phyloP scores from a whole-genome alignment of 2,113 vertebrate species.

The Phaetusa simplex region DNA sequence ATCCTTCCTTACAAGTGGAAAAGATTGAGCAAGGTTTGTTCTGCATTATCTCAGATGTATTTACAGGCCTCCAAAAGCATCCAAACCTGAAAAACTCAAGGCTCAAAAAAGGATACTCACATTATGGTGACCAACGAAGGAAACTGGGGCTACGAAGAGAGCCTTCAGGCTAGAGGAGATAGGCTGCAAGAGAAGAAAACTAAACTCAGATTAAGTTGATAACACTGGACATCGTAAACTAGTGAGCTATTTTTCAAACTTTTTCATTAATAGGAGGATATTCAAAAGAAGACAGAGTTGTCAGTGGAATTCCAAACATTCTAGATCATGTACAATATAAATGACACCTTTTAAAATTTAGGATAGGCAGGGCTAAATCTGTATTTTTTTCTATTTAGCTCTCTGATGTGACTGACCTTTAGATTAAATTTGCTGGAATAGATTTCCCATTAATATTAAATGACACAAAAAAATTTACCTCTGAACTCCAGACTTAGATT shows the following conservation, averaged over 20 bases:
- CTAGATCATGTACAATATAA: neutral
- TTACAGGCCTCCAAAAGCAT: neutral
- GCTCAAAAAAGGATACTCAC: neutral
- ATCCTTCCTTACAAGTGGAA: neutral
- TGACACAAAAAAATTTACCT: neutral
- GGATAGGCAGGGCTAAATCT: constrained; percentile 14
- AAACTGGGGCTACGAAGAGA: neutral
- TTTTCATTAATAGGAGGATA: neutral
- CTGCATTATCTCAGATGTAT: neutral
- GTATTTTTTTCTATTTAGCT: constrained; percentile 49
- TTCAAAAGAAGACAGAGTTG: neutral
- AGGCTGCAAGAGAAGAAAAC: neutral
- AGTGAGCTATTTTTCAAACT: neutral
- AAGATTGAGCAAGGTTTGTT: neutral
- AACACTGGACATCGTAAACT: neutral
- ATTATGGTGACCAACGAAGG: neutral
- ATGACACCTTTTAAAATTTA: constrained; percentile 52
- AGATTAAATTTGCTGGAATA: constrained; percentile 56
- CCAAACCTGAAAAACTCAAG: neutral
- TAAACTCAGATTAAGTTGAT: neutral
- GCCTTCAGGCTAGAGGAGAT: neutral
- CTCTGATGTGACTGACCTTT: constrained; percentile 55
- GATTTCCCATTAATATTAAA: constrained; percentile 69
- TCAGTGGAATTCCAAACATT: neutral
- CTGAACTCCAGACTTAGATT: constrained; percentile 14